A percentile compares a stretch with the other conserved stretches of the same genome.
Evolutionary conservation across 2,113 vertebrate species (phyloP).

Genomic region (Periophthalmus modestus): DNA sequence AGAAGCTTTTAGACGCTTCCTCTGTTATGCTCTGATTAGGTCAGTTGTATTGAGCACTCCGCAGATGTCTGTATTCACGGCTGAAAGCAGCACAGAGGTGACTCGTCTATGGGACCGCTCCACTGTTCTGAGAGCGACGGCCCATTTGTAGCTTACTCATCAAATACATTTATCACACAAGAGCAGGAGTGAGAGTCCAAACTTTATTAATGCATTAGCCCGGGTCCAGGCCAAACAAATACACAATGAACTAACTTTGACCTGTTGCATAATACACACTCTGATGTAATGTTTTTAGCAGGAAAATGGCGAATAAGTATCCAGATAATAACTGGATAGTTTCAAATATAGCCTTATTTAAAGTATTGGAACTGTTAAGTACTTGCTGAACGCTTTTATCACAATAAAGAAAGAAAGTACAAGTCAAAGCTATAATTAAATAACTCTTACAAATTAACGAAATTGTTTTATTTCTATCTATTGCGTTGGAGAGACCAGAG

Average conservation of each 20-base stretch:
- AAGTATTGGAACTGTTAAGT: no score
- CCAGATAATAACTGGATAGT: neutral
- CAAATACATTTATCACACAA: slow-evolving; percentile 1
- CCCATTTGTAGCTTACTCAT: slow-evolving; percentile 4
- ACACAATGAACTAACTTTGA: neutral
- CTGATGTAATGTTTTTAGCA: neutral
- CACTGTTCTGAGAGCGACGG: neutral
- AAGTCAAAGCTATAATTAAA: neutral
- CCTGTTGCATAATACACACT: neutral
- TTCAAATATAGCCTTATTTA: neutral
- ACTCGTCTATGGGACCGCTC: slow-evolving; percentile 2
- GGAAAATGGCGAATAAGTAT: neutral
- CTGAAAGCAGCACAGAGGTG: neutral
- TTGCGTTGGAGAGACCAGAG: neutral
- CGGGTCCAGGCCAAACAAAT: slow-evolving; percentile 6
- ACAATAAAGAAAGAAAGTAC: neutral
- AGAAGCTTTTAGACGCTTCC: slow-evolving; percentile 4
- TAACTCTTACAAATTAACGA: neutral
- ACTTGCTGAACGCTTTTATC: neutral
- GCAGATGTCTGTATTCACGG: neutral
- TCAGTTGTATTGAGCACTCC: slow-evolving; percentile 5
- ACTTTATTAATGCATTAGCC: slow-evolving; percentile 6
- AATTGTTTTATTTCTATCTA: neutral
- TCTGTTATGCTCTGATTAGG: slow-evolving; percentile 11
- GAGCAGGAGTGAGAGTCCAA: neutral